Evolutionary conservation across 2,797 vertebrate genomes (phyloP), one percentile per base, ranked within the genome.

Genomic region (Enteromius treurensis): DNA sequence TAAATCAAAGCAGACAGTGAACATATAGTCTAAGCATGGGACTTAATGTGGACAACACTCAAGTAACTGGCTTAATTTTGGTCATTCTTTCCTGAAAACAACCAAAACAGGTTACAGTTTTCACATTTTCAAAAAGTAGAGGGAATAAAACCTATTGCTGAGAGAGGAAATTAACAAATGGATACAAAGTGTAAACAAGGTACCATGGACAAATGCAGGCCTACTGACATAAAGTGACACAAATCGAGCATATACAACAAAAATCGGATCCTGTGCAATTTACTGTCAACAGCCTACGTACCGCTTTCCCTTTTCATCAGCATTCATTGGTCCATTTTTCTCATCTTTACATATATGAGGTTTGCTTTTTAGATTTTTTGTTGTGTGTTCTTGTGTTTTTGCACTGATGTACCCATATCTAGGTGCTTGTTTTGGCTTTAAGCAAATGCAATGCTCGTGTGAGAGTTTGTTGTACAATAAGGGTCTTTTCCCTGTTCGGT

Each of bases 391-490:
- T 74, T 77, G 84, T 76, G 58, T 80, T 89, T 91, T 88, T 90
- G 88, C 88, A 85, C 90, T 92, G 86, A 79, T 87, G 62, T 85
- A 91, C 83, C 84, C 87, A 90, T 91, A 88, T 87, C 87, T 89
- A 88, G 90, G 90, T 90, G 88, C 88, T 90, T 87, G 85, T 93
- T 92, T 94, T 94, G 92, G 90, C 91, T 90, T 92, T 79, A 91
- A 92, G 92, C 91, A 69, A 88, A 90, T 87, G 90, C 86, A 89
- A 85, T 53, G 40, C 89, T 91, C 89, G 87, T 81, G 76, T 75
- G 84, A 71, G 89, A 91, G 90, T 90, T 92, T 90, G 87, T 88
- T 86, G 90, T 88, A 87, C 83, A 88, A 86, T 53, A 88, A 83
- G 87, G 90, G 88, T 89, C 90, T 85, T 42, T 88, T 86, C 75